phyloP scores from a whole-genome alignment of 2,113 vertebrate genomes.

The Dasyprocta punctata region DNA sequence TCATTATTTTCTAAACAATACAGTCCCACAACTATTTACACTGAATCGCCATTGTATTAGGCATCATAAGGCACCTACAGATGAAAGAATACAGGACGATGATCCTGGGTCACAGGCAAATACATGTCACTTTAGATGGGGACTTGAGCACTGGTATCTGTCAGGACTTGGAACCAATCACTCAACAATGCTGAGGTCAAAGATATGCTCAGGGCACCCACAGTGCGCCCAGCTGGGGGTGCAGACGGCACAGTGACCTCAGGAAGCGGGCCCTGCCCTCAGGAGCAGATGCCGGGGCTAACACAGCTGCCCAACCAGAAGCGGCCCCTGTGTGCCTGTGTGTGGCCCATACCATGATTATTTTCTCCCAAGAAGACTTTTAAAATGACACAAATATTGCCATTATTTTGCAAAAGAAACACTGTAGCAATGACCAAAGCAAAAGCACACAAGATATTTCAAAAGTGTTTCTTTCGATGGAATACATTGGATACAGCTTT shows the following conservation, averaged over 20 bases:
- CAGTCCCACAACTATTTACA: too few relatives aligned
- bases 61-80: not conserved
- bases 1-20: not conserved
- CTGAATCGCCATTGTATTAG: too few relatives aligned
- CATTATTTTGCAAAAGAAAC: slow-evolving; percentile 3
- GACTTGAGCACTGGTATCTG: not conserved
- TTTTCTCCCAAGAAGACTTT: not conserved
- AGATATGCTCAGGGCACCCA: not conserved
- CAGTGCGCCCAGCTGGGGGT: not conserved
- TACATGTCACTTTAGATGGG: not conserved
- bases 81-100: not conserved
- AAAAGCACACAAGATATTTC: slow-evolving; percentile 12
- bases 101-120: not conserved
- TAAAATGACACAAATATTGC: not conserved
- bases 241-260: too few relatives aligned
- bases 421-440: not conserved
- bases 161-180: not conserved
- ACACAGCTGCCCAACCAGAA: not conserved
- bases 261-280: not conserved
- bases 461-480: not conserved
- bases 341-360: not conserved
- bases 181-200: not conserved
- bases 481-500: not conserved
- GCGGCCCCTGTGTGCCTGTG: not conserved
- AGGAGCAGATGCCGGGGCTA: not conserved